Evolutionary conservation across 2,797 vertebrate genomes (phyloP), one percentile per base, ranked within the genome.

Genomic region (Eidolon dupreanum): DNA sequence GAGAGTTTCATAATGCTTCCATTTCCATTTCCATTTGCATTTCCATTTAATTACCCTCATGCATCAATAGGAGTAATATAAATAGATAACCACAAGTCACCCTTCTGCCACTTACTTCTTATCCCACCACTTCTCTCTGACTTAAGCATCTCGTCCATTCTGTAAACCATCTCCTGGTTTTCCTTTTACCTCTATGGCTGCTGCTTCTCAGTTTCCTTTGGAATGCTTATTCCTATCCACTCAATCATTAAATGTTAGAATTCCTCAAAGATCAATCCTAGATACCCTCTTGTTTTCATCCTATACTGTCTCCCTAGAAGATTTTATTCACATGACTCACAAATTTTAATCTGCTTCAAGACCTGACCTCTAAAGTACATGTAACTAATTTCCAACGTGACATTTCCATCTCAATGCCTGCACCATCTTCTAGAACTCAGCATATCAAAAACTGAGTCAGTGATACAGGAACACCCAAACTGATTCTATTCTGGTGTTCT

Each of bases 11-110:
- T 63, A 65, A 85, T 57, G 68, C 57, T 53, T 88, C 74, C 74
- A 86, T 85, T 88, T 88, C 74, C 74, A 86, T 85, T 88, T 85
- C n/a, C 33, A 66, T 33, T 88, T 33, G 20, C 46, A 78, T 63
- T 92, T 96, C 71, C 70, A 65, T 85, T 95, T 88, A 46, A 95
- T n/a, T 57, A 51, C 46, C 57, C n/a, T 75, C 22, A 24, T 61
- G 65, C 26, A 89, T 70, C 43, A 53, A n/a, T 43, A 89, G 68
- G 16, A 89, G n/a, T 12, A 51, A 79, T 20, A 70, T 9, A 94
- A 93, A 71, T 6, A 28, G 17, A 43, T 68, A 63, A 57, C 6
- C 41, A 66, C 53, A 85, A 36, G 55, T 51, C 53, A 59, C 20
- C 36, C 78, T 28, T 61, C 33, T 78, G 51, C 22, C 6, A n/a